Conservation (phyloP, 2,888 invertebrate species). For the Petrolisthes manimaculis region DNA sequence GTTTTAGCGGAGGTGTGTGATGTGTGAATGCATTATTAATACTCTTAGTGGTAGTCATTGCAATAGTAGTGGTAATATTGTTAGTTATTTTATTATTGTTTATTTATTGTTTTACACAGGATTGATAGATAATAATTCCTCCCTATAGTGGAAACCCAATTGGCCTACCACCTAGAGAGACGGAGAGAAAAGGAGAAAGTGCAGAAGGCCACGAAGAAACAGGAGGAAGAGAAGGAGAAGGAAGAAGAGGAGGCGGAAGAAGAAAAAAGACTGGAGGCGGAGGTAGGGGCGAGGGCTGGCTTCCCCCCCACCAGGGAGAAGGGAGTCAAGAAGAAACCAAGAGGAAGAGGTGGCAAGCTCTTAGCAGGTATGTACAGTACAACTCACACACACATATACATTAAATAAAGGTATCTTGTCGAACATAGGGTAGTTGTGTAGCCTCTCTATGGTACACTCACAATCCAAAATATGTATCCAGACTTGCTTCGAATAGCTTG, state of each 20-base stretch:
- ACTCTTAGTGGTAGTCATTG: not conserved
- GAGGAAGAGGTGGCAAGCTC: not conserved
- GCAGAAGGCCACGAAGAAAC: not conserved
- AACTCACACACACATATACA: too few species aligned
- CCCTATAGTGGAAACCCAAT: slow-evolving; percentile 27
- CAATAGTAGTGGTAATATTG: not conserved
- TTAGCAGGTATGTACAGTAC: not conserved
- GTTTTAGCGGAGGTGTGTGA: not conserved
- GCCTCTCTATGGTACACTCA: too few species aligned
- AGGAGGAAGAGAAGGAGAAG: slow-evolving; percentile 2
- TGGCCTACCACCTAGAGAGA: slow-evolving; percentile 30
- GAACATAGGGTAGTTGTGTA: too few species aligned
- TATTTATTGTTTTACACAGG: not conserved
- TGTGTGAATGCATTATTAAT: not conserved
- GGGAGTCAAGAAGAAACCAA: not conserved
- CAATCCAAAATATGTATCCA: too few species aligned
- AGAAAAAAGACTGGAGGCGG: not conserved
- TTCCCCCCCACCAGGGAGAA: not conserved
- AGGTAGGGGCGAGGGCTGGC: not conserved
- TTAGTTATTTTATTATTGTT: not conserved
- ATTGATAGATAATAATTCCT: not conserved
- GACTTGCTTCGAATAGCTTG: too few species aligned
- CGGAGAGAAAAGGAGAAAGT: not conserved
- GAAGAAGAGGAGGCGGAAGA: not conserved
- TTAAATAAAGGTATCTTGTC: too few species aligned